Evolutionary conservation across 2,888 invertebrate species (phyloP).

Genomic region (Apodemia hepburni): DNA sequence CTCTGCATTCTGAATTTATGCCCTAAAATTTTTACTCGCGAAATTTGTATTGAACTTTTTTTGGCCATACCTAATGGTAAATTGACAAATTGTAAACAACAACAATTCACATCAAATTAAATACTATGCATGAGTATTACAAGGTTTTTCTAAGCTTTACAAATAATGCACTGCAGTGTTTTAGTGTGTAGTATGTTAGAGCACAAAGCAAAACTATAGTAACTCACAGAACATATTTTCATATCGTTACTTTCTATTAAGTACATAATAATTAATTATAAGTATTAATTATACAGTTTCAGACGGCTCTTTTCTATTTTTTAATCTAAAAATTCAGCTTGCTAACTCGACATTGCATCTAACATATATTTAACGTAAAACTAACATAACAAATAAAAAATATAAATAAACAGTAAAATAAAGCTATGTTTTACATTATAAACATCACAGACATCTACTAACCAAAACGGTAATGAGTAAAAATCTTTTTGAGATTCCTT

Average conservation of each 20-base stretch:
- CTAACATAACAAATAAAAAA: slow-evolving; percentile 31
- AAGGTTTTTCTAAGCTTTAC: too few relatives aligned
- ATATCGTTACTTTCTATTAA: slow-evolving; percentile 1
- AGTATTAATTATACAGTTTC: slow-evolving; percentile 9
- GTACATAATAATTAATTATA: neutral
- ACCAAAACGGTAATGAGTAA: slow-evolving; percentile 55
- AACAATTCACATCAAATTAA: too few relatives aligned
- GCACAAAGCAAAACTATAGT: neutral
- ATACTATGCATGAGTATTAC: too few relatives aligned
- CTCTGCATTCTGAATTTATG: too few relatives aligned
- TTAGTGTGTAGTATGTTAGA: too few relatives aligned
- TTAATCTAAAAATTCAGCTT: slow-evolving; percentile 25
- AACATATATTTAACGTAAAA: slow-evolving; percentile 25
- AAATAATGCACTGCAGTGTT: too few relatives aligned
- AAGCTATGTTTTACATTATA: slow-evolving; percentile 39
- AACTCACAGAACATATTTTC: neutral
- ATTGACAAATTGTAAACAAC: too few relatives aligned
- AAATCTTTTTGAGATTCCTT: slow-evolving; percentile 57
- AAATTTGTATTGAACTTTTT: too few relatives aligned
- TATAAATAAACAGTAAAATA: slow-evolving; percentile 44
- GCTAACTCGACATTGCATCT: slow-evolving; percentile 25
- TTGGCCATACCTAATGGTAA: too few relatives aligned
- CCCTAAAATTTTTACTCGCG: too few relatives aligned
- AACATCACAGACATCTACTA: slow-evolving; percentile 72
- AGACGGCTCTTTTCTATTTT: slow-evolving; percentile 2